Conservation (phyloP, 2,888 invertebrate genomes). For the Dicyrtoma fusca region DNA sequence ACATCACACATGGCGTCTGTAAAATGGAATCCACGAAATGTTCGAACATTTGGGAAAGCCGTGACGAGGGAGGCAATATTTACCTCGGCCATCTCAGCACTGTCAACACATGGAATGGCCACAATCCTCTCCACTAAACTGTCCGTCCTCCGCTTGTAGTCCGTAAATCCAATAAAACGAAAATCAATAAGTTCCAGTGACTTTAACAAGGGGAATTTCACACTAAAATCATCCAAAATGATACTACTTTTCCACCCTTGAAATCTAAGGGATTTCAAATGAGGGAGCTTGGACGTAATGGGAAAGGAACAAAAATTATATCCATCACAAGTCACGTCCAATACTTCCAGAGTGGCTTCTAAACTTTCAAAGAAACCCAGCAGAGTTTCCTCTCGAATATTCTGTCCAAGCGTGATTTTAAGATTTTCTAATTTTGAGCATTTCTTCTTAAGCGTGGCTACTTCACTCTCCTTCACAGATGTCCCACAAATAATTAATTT, state of each 20-base stretch:
- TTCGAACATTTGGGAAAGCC: slow-evolving; percentile 4
- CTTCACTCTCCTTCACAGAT: slow-evolving; percentile 22
- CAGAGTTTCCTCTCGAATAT: slow-evolving; percentile 5
- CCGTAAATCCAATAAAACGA: slow-evolving; percentile 18
- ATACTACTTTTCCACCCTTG: slow-evolving; percentile 16
- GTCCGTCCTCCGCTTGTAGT: background rate
- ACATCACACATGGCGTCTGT: slow-evolving; percentile 14
- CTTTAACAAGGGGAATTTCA: slow-evolving; percentile 4
- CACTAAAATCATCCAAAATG: slow-evolving; percentile 7
- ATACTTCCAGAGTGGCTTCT: slow-evolving; percentile 3
- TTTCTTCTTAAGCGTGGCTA: slow-evolving; percentile 16
- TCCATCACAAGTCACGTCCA: slow-evolving; percentile 11
- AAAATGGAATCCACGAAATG: background rate
- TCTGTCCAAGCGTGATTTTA: slow-evolving; percentile 1
- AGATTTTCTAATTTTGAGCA: background rate
- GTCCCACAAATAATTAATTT: background rate
- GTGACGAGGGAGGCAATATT: slow-evolving; percentile 14
- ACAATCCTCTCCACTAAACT: slow-evolving; percentile 4
- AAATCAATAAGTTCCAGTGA: slow-evolving; percentile 4
- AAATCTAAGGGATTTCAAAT: slow-evolving; percentile 1
- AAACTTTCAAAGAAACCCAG: slow-evolving; percentile 9
- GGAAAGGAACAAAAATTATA: background rate
- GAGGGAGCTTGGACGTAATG: background rate
- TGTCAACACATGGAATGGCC: background rate
- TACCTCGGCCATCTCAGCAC: background rate